A percentile compares a stretch with the other conserved stretches of the same genome.
Conservation (phyloP, 37 sponge, comb jelly and placozoan genomes). For the Eunapius fragilis region DNA sequence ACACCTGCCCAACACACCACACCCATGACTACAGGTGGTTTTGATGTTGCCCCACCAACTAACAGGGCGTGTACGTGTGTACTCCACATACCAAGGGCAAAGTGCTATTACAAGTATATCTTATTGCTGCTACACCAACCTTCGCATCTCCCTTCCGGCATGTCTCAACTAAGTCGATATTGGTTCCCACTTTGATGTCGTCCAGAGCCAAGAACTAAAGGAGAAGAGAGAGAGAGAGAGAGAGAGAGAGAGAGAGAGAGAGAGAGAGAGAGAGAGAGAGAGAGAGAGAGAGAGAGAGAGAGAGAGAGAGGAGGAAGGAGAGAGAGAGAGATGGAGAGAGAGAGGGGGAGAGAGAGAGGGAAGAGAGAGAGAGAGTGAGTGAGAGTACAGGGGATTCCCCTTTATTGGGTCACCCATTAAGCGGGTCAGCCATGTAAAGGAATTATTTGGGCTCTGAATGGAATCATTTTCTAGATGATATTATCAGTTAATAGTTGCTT, state of each 20-base stretch:
- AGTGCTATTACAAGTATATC: not conserved
- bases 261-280: no score
- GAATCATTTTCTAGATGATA: no score
- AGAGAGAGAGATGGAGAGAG: no score
- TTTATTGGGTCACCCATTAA: no score
- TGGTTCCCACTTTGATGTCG: conserved; percentile 66
- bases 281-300: no score
- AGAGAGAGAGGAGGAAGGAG: not conserved
- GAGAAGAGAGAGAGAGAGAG: not conserved
- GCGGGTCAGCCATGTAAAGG: no score
- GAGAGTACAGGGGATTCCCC: no score
- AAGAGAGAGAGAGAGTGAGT: no score
- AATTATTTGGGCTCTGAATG: no score
- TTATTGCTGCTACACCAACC: not conserved
- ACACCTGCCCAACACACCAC: not conserved
- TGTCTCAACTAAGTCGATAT: conserved; percentile 79
- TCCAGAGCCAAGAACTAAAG: conserved; percentile 75
- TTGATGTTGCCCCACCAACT: not conserved
- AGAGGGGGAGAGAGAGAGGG: no score
- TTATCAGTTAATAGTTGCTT: no score
- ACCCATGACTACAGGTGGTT: not conserved
- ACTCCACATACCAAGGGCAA: not conserved
- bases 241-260: not conserved
- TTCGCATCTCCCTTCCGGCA: not conserved
- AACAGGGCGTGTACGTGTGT: not conserved